Percentiles rank a stretch among this genome's conserved stretches.
phyloP scores from a whole-genome alignment of 2,888 invertebrate species.

The Dolomedes plantarius region DNA sequence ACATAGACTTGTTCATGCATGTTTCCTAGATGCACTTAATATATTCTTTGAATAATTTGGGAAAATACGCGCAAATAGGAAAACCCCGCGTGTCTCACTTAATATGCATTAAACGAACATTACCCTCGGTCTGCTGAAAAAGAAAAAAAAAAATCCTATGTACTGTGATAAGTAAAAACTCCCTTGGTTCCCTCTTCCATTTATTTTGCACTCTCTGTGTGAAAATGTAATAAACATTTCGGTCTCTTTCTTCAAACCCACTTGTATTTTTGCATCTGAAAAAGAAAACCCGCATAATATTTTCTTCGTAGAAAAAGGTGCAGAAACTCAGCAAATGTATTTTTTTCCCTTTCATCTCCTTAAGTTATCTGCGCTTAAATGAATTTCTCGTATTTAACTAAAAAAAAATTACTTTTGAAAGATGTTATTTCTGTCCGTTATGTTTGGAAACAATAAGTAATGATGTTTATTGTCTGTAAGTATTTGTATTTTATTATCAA shows the following conservation, averaged over 20 bases:
- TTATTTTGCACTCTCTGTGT: neutral
- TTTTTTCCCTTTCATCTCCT: too few species aligned
- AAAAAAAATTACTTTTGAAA: too few species aligned
- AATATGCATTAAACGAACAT: slow-evolving; percentile 6
- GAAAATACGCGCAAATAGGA: neutral
- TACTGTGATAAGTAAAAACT: neutral
- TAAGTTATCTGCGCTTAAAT: too few species aligned
- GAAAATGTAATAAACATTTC: neutral
- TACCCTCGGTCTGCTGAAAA: neutral
- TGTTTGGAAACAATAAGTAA: too few species aligned
- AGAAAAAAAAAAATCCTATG: neutral
- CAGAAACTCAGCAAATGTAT: neutral
- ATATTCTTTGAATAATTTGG: too few species aligned
- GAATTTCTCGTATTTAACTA: too few species aligned
- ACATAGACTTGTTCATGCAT: too few species aligned
- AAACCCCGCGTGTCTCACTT: neutral
- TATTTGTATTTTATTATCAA: too few species aligned
- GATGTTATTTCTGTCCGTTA: too few species aligned
- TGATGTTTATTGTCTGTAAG: too few species aligned
- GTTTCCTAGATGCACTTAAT: too few species aligned
- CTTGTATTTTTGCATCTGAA: neutral
- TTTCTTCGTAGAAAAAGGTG: neutral
- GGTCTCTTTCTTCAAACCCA: neutral
- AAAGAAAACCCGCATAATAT: neutral
- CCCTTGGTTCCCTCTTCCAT: neutral